Conservation (phyloP, 2,113 vertebrate species). For the Tachysurus vachellii region DNA sequence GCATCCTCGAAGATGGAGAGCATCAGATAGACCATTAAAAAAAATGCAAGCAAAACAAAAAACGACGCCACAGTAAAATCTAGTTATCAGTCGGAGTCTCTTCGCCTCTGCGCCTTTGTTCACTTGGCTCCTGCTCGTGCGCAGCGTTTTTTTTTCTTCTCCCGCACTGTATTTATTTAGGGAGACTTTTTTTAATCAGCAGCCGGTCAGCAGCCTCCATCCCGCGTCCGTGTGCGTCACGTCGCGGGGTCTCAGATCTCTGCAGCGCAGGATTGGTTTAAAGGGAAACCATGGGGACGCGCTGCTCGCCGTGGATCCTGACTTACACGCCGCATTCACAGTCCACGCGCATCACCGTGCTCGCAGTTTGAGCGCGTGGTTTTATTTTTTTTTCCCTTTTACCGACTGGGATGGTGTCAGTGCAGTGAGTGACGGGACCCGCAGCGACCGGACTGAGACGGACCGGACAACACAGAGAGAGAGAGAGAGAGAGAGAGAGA, state of each 20-base stretch:
- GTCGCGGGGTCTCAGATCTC: not conserved
- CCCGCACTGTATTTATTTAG: not conserved
- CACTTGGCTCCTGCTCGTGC: not conserved
- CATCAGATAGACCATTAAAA: not conserved
- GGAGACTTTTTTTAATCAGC: not conserved
- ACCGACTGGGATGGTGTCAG: constrained; percentile 69
- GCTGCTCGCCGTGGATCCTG: constrained; percentile 61
- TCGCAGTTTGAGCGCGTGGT: constrained; percentile 30
- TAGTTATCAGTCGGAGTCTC: not conserved
- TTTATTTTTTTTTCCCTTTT: constrained; percentile 1
- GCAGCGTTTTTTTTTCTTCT: not conserved
- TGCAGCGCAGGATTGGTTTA: not conserved
- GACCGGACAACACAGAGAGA: not conserved
- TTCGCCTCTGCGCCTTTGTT: not conserved
- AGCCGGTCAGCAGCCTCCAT: not conserved
- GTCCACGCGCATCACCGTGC: constrained; percentile 20
- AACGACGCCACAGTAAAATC: not conserved
- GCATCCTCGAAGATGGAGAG: constrained; percentile 4
- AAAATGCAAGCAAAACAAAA: too few relatives aligned
- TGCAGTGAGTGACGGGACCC: constrained; percentile 63
- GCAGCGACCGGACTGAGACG: constrained; percentile 23
- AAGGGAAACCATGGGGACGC: constrained; percentile 43
- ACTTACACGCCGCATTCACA: constrained; percentile 56
- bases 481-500: not conserved
- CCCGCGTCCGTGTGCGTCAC: not conserved